Evolutionary conservation across 2,888 invertebrate genomes (phyloP).

Genomic region (Zaprionus bogoriensis): DNA sequence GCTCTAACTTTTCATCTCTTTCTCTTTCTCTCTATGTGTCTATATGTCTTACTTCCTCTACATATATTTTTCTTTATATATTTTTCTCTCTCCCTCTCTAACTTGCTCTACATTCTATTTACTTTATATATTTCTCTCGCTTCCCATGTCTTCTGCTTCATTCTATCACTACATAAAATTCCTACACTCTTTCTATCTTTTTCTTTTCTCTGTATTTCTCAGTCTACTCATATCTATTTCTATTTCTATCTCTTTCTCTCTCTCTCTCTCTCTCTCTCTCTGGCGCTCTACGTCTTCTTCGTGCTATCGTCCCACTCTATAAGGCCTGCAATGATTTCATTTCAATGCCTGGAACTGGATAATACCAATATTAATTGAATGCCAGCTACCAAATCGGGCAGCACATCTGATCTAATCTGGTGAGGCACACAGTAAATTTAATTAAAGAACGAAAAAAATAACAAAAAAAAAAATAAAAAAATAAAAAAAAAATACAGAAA

Average conservation of each 20-base stretch:
- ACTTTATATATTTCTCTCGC: too few species aligned
- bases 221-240: background rate
- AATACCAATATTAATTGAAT: background rate
- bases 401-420: conserved; percentile 34
- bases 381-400: conserved; percentile 17
- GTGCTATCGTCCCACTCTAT: conserved; percentile 5
- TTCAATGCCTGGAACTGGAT: conserved; percentile 2
- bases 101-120: too few species aligned
- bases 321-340: conserved; percentile 27
- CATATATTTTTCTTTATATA: too few species aligned
- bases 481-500: too few species aligned
- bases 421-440: conserved; percentile 1
- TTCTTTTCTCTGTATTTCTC: background rate
- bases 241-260: background rate
- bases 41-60: too few species aligned
- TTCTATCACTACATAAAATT: too few species aligned
- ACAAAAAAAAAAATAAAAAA: background rate
- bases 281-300: background rate
- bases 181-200: too few species aligned
- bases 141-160: too few species aligned
- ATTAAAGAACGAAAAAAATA: background rate
- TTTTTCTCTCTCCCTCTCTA: too few species aligned
- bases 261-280: background rate
- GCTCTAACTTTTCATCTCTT: too few species aligned
- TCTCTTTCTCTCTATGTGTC: too few species aligned